phyloP scores from a whole-genome alignment of 2,888 invertebrate genomes.

The Xanthia icteritia region DNA sequence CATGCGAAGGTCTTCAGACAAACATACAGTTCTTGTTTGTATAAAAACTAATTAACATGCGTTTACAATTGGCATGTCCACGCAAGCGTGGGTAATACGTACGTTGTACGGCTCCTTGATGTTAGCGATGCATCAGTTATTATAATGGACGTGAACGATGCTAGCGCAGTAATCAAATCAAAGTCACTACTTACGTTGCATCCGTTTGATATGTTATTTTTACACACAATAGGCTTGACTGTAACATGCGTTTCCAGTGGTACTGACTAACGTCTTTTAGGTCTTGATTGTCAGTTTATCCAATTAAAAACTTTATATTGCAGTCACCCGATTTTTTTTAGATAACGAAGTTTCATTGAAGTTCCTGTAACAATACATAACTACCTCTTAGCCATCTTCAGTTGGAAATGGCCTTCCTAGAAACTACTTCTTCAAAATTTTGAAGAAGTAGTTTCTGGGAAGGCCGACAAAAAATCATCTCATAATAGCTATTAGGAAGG shows the following conservation, averaged over 20 bases:
- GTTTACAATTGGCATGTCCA: constrained; percentile 39
- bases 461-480: not conserved
- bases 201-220: constrained; percentile 61
- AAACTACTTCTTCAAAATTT: not conserved
- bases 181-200: constrained; percentile 55
- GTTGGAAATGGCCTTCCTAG: not conserved
- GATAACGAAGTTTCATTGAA: not conserved
- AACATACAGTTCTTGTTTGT: constrained; percentile 25
- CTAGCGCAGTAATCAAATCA: constrained; percentile 58
- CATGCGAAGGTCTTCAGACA: constrained; percentile 57
- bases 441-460: no score
- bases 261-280: constrained; percentile 16
- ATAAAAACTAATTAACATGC: constrained; percentile 24
- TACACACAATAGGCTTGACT: constrained; percentile 54
- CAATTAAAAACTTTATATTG: constrained; percentile 23
- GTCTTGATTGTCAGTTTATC: not conserved
- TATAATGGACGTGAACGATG: constrained; percentile 55
- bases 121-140: constrained; percentile 58
- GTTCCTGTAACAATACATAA: not conserved
- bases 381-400: not conserved
- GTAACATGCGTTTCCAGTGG: constrained; percentile 39
- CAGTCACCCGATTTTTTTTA: not conserved
- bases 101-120: constrained; percentile 43
- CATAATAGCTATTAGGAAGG: not conserved
- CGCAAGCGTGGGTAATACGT: constrained; percentile 17